These are phyloP conservation scores for Stenchaetothrips biformis DNA, from an alignment of 2,888 invertebrate species.

Conservation along the genomic window DNA sequence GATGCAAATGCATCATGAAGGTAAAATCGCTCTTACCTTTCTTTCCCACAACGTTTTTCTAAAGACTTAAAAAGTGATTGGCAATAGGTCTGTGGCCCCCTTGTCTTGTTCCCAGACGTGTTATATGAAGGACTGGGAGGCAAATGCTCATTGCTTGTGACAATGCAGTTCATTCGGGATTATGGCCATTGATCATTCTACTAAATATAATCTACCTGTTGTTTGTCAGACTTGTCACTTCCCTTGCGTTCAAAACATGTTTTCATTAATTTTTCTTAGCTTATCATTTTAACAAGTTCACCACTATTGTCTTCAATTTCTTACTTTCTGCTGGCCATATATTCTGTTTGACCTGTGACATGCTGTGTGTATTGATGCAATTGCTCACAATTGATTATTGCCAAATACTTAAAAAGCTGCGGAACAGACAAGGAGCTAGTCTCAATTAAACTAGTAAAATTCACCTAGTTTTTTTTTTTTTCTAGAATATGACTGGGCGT, in stretches of 20 bases:
- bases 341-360: background rate
- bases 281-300: too few species aligned
- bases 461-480: background rate
- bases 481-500: conserved; percentile 5
- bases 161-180: background rate
- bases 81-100: conserved; percentile 11
- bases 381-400: conserved; percentile 21
- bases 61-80: background rate
- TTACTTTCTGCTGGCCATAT: background rate
- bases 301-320: too few species aligned
- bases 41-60: background rate
- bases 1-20: background rate
- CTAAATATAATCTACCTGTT: too few species aligned
- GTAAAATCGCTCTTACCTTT: background rate
- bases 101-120: background rate
- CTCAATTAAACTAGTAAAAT: background rate
- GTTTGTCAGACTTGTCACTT: too few species aligned
- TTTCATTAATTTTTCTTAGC: too few species aligned
- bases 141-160: background rate
- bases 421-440: conserved; percentile 10
- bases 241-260: too few species aligned
- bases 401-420: conserved; percentile 21
- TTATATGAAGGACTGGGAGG: background rate
- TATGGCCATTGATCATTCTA: background rate
- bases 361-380: background rate